Conservation (phyloP, 1,140 invertebrate genomes). For the Bombus difficillimus region DNA sequence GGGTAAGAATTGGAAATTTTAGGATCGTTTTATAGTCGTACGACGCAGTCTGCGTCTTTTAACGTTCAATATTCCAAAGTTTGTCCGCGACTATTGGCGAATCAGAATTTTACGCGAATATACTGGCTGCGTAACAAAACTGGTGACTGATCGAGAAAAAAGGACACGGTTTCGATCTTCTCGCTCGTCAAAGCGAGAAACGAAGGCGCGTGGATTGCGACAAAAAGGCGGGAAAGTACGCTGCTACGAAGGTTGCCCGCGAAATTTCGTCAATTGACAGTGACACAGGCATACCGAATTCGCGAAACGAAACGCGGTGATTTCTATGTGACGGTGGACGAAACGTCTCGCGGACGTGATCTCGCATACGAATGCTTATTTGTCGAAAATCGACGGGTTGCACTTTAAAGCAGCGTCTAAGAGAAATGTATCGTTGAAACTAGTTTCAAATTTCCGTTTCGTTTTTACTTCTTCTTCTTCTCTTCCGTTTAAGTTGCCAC, state of each 20-base stretch:
- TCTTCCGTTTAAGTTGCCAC: not conserved
- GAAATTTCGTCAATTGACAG: slow-evolving; percentile 27
- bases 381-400: not conserved
- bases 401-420: not conserved
- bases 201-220: not conserved
- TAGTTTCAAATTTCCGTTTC: not conserved
- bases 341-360: slow-evolving; percentile 10
- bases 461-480: not conserved
- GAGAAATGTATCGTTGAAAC: not conserved
- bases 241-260: not conserved
- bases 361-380: slow-evolving; percentile 24
- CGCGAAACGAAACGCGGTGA: not conserved
- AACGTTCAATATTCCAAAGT: too few relatives aligned
- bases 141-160: not conserved
- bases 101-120: too few relatives aligned
- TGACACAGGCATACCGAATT: not conserved
- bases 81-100: too few relatives aligned
- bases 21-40: too few relatives aligned
- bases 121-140: not conserved
- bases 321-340: not conserved
- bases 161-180: not conserved
- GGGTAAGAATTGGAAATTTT: too few relatives aligned
- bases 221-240: slow-evolving; percentile 36
- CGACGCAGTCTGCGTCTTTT: too few relatives aligned
- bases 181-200: not conserved